Evolutionary conservation across 2,113 vertebrate species (phyloP).

Genomic region (Euleptes europaea): DNA sequence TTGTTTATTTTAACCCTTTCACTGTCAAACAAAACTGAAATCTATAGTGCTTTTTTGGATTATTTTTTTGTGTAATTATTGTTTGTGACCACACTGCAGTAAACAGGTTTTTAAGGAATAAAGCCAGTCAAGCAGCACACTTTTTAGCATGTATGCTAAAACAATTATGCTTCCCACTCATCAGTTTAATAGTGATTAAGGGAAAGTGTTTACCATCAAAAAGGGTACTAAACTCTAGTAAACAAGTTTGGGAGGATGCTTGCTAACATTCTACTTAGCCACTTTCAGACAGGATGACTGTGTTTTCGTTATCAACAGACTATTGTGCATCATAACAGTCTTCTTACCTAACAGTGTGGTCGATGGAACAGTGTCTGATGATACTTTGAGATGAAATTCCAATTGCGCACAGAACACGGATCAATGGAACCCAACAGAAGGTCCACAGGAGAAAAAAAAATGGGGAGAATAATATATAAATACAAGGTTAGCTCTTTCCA

Average conservation of each 20-base stretch:
- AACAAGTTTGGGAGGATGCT: not conserved
- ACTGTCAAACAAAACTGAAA: not conserved
- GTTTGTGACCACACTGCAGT: not conserved
- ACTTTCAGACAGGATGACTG: not conserved
- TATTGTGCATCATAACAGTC: slow-evolving; percentile 31
- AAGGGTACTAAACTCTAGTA: not conserved
- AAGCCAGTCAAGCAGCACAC: not conserved
- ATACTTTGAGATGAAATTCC: slow-evolving; percentile 74
- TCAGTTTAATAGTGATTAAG: not conserved
- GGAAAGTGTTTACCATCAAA: not conserved
- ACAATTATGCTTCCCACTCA: not conserved
- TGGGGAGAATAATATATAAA: slow-evolving; percentile 47
- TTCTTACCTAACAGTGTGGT: slow-evolving; percentile 82
- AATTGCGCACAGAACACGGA: slow-evolving; percentile 55
- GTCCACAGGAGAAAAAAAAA: slow-evolving; percentile 44
- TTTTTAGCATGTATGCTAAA: not conserved
- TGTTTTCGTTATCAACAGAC: slow-evolving; percentile 20
- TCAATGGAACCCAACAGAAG: slow-evolving; percentile 58
- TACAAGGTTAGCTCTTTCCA: slow-evolving; percentile 54
- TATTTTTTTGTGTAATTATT: not conserved
- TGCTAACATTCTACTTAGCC: not conserved
- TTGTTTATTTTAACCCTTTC: not conserved
- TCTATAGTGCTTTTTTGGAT: not conserved
- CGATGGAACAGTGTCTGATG: slow-evolving; percentile 83
- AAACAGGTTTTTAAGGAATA: not conserved